These are phyloP conservation scores for Brachyrhaphis roseni DNA, from an alignment of 2,797 vertebrate species.

Conservation along the genomic window DNA sequence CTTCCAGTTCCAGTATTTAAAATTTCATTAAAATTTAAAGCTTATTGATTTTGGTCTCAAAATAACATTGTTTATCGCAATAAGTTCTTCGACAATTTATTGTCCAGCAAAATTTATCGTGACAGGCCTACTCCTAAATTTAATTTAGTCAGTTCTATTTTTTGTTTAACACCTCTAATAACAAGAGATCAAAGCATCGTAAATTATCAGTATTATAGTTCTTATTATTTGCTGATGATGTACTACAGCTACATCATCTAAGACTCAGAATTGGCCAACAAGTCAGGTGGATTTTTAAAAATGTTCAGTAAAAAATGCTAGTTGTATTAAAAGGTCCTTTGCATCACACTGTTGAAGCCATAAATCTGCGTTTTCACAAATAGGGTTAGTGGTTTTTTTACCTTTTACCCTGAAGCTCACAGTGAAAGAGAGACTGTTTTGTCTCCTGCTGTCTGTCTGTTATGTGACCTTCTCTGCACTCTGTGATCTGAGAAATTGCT, in stretches of 20 bases:
- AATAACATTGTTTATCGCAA: too few species aligned
- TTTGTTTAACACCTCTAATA: not conserved
- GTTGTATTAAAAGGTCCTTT: not conserved
- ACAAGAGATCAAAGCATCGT: not conserved
- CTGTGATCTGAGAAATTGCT: not conserved
- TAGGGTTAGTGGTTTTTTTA: not conserved
- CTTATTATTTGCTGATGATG: not conserved
- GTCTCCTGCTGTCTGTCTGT: not conserved
- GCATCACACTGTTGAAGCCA: not conserved
- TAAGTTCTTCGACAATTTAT: too few species aligned
- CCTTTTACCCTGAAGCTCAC: not conserved
- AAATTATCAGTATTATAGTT: not conserved
- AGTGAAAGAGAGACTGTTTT: not conserved
- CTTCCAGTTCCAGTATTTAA: too few species aligned
- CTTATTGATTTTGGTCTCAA: too few species aligned
- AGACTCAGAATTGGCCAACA: not conserved
- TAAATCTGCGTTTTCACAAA: not conserved
- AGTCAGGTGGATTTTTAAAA: not conserved
- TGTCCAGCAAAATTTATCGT: too few species aligned
- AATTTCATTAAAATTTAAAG: too few species aligned
- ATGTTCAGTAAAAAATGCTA: not conserved
- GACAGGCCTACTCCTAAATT: not conserved
- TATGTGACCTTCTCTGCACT: not conserved
- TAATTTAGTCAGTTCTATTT: not conserved
- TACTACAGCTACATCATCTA: too few species aligned